Evolutionary conservation across 2,797 vertebrate genomes (phyloP), one percentile per base, ranked within the genome.

Genomic region (Ctenosaura bakeri): DNA sequence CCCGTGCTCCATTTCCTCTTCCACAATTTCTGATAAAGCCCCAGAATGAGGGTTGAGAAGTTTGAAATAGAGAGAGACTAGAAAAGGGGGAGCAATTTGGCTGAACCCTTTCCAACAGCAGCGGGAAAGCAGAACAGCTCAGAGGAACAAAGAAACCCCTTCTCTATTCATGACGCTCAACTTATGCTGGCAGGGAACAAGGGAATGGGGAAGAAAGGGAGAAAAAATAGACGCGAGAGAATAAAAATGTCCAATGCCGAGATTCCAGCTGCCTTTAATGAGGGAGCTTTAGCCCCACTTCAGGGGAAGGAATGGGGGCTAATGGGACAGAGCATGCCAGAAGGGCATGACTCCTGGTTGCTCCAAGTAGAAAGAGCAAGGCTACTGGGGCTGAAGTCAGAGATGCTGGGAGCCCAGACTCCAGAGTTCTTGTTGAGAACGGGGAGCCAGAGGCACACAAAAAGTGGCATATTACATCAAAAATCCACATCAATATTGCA

Each of bases 161-260:
- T 86, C 64, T 87, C 88, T 42, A 80, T 90, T 90, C 74, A 73
- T 87, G 91, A 90, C n/a, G 74, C 81, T 85, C 56, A 20, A 84
- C 86, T 73, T 82, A 79, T 87, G 85, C 80, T 89, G 85, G 85
- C 88, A 92, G 91, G 86, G 88, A 90, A 92, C 88, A 92, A 92
- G 91, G 85, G 80, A 90, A 87, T 13, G 74, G n/a, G 88, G 81
- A 92, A 92, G 91, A 92, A 92, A 92, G 88, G 85, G 85, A 82
- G 88, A 91, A 92, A 92, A 92, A 92, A 92, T 92, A 92, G 91
- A 87, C 42, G 62, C 64, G 26, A 69, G 52, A 71, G 84, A 87
- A 79, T 74, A 76, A 81, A 87, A 92, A 80, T 88, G 76, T 81
- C 88, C 83, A 91, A 22, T 32, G 54, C 73, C 88, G 52, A 74